Conservation (phyloP, 2,797 vertebrate genomes). For the Macrochelys suwanniensis region DNA sequence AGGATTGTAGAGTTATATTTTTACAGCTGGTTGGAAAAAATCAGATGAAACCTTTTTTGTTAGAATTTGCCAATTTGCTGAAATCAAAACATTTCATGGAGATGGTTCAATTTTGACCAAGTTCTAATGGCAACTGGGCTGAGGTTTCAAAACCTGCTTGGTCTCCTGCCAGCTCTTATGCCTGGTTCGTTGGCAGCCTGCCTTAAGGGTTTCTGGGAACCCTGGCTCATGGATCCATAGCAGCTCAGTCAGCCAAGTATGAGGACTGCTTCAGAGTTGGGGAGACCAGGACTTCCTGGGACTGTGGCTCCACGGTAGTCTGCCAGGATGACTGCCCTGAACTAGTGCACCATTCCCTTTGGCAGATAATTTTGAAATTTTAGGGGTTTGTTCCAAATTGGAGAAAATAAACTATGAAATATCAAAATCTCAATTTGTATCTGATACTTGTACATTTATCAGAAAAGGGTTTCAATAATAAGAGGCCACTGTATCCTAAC, state of each 20-base stretch:
- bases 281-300: not conserved
- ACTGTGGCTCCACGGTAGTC: not conserved
- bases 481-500: not conserved
- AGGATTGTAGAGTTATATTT: not conserved
- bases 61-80: slow-evolving; percentile 25
- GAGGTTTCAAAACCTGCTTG: not conserved
- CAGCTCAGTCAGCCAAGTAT: not conserved
- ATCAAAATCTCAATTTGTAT: not conserved
- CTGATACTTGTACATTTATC: not conserved
- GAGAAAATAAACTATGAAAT: not conserved
- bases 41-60: not conserved
- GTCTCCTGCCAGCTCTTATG: not conserved
- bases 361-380: not conserved
- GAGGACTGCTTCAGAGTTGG: not conserved
- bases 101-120: not conserved
- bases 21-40: slow-evolving; percentile 44
- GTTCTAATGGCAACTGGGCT: slow-evolving; percentile 29
- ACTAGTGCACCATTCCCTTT: not conserved
- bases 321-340: not conserved
- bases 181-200: not conserved
- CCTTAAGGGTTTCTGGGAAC: not conserved
- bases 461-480: not conserved
- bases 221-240: not conserved
- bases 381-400: not conserved
- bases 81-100: slow-evolving; percentile 25